Evolutionary conservation across 2,113 vertebrate genomes (phyloP).

Genomic region (Hucho hucho): DNA sequence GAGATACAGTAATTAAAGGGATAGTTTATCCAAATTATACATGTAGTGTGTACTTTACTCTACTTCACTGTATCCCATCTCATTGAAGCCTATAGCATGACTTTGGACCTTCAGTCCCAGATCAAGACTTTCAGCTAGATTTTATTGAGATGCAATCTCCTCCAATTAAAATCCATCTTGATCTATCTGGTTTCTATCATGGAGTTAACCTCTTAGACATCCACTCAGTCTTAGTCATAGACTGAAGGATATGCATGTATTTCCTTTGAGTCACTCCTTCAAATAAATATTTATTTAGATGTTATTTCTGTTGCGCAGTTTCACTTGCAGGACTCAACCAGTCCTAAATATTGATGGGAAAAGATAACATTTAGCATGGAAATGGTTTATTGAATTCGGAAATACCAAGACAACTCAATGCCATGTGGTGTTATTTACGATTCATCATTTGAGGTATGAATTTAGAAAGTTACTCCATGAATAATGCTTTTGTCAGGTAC

Average conservation of each 20-base stretch:
- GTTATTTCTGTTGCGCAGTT: conserved; percentile 12
- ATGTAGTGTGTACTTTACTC: no score
- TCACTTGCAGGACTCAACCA: conserved; percentile 1
- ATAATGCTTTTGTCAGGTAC: neutral
- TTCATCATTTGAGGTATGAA: neutral
- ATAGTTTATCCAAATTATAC: neutral
- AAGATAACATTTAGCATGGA: neutral
- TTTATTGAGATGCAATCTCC: neutral
- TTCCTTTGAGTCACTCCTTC: conserved; percentile 16
- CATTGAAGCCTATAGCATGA: neutral
- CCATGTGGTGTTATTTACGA: no score
- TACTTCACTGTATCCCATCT: neutral
- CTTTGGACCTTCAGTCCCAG: neutral
- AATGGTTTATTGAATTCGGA: neutral
- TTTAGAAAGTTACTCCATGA: neutral
- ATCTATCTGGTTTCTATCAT: neutral
- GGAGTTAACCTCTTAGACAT: neutral
- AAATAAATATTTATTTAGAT: conserved; percentile 53
- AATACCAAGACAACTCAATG: neutral
- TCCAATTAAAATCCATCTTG: neutral
- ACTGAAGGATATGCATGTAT: neutral
- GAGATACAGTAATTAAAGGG: neutral
- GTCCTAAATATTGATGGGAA: conserved; percentile 19
- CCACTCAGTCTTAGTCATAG: neutral
- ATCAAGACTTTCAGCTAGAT: neutral